Percentiles rank a stretch among this genome's conserved stretches.
Conservation (phyloP, 2,113 vertebrate genomes). For the Amazona vittata region DNA sequence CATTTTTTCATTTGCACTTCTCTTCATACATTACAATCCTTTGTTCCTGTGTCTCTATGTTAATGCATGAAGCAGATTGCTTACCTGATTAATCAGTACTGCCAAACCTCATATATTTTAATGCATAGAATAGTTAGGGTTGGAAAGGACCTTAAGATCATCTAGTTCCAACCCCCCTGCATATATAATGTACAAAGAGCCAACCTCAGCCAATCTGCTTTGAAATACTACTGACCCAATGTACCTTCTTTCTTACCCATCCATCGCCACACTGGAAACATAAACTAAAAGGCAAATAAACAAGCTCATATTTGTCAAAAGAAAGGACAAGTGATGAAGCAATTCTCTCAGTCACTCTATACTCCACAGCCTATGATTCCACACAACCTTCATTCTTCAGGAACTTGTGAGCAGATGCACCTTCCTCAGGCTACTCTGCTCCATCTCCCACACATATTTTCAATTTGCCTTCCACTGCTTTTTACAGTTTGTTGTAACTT, state of each 20-base stretch:
- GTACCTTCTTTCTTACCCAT: neutral
- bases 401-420: neutral
- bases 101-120: constrained; percentile 43
- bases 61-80: constrained; percentile 47
- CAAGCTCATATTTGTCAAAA: neutral
- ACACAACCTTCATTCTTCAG: neutral
- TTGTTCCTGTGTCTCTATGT: constrained; percentile 21
- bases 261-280: neutral
- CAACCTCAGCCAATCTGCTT: neutral
- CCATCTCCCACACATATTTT: fast-evolving
- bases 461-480: neutral
- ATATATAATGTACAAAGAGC: neutral
- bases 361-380: neutral
- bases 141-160: no score
- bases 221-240: neutral
- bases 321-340: neutral
- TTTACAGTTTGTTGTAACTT: neutral
- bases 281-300: neutral
- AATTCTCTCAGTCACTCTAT: neutral
- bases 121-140: neutral
- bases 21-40: neutral
- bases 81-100: constrained; percentile 59
- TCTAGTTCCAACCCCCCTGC: no score
- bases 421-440: neutral
- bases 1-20: neutral